Evolutionary conservation across 2,113 vertebrate species (phyloP), one percentile per base, ranked within the genome.

Genomic region (Oreochromis spilurus): DNA sequence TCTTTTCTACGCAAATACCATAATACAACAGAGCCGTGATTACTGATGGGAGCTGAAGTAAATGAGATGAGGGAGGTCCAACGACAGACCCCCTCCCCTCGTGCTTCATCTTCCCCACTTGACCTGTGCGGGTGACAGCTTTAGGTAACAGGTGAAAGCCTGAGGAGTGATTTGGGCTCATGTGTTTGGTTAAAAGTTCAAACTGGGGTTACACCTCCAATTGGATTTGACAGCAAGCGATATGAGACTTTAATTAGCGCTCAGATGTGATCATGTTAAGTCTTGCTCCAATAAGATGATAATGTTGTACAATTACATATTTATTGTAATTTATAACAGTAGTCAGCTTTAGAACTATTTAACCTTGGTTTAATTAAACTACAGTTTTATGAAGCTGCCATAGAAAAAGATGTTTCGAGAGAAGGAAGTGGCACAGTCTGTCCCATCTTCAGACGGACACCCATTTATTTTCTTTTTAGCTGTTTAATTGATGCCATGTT

Each of bases 1-100:
- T 65, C 75, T 93, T 90, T 90, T 91, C 86, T 84, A 70, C 17
- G 9, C 80, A 85, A 94, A 91, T 70, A 89, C 86, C 53, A 85
- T 90, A 90, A 93, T 84, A 83, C 70, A 58, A 55, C 83, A 84
- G 52, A 34, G 77, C 48, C 55, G 24, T 84, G 87, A 87, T 94
- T 85, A 92, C 29, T 88, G 92, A 92, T 67, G 87, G 83, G 50
- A 80, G 84, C 54, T 11, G 45, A 8, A 31, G 45, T 19, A 58
- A 90, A 82, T 52, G 83, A 81, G 83, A 70, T 52, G 79, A 77
- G 79, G 58, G 12, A 6, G 79, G 81, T 84, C 81, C n/a, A 62
- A 24, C 34, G 52, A 34, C 29, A 4, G 11, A 58, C 21, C 9
- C 21, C 6, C 60, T 13, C 34, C 57, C 26, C 40, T 26, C 40